Percentiles rank a stretch among this genome's conserved stretches.
phyloP scores from a whole-genome alignment of 1,140 invertebrate species.

The Notospermus geniculatus region DNA sequence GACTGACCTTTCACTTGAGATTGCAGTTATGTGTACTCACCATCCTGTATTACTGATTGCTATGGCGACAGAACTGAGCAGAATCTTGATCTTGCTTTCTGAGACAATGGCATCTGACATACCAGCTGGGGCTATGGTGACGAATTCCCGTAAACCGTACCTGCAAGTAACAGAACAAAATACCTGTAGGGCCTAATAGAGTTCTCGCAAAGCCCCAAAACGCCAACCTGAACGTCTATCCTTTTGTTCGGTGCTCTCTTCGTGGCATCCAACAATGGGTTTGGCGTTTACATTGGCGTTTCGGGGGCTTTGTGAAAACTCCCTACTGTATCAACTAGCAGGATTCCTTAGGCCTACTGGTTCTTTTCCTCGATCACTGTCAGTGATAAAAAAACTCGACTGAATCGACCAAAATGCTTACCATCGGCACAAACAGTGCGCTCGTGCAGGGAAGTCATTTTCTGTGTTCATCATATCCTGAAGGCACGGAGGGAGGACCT shows the following conservation, averaged over 20 bases:
- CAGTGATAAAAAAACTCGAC: too few relatives aligned
- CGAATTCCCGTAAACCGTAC: conserved; percentile 82
- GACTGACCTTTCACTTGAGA: too few relatives aligned
- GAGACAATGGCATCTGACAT: conserved; percentile 62
- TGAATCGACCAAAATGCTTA: conserved; percentile 31
- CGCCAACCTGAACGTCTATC: too few relatives aligned
- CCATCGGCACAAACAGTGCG: conserved; percentile 57
- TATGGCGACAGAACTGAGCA: conserved; percentile 80
- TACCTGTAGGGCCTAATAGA: too few relatives aligned
- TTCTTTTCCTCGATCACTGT: too few relatives aligned
- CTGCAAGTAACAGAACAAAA: conserved; percentile 62
- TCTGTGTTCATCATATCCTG: conserved; percentile 64
- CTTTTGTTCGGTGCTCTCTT: too few relatives aligned
- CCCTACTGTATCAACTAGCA: too few relatives aligned
- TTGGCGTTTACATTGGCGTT: too few relatives aligned
- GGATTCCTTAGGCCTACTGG: too few relatives aligned
- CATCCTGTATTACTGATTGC: conserved; percentile 78
- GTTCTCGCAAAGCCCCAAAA: too few relatives aligned
- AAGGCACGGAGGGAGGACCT: conserved; percentile 53
- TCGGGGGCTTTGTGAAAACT: too few relatives aligned
- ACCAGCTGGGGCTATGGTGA: conserved; percentile 68
- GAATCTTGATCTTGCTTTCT: conserved; percentile 78
- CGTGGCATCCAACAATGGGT: too few relatives aligned
- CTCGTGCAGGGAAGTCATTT: conserved; percentile 67
- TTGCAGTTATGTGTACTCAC: conserved; percentile 56